Conservation (phyloP, 1,140 invertebrate species). For the Drosophila bocki region DNA sequence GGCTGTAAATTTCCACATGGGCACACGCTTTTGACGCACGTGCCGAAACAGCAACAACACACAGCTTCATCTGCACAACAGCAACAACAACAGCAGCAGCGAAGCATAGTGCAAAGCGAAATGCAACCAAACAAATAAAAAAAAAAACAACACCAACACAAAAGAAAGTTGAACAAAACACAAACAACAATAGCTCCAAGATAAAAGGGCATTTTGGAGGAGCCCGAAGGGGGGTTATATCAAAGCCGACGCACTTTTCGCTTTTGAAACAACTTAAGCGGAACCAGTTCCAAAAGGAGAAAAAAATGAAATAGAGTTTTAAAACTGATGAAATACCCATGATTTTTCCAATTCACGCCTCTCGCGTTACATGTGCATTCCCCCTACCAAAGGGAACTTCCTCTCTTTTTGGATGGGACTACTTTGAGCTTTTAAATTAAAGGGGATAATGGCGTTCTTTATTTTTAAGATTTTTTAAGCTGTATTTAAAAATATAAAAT, state of each 20-base stretch:
- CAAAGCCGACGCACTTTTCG: conserved; percentile 69
- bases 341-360: conserved; percentile 71
- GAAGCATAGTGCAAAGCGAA: conserved; percentile 50
- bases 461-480: not conserved
- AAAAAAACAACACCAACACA: conserved; percentile 34
- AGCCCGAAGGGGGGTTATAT: not conserved
- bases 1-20: conserved; percentile 60
- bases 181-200: conserved; percentile 40
- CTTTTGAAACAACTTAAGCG: conserved; percentile 69
- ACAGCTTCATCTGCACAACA: conserved; percentile 23
- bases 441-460: not conserved
- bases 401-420: not conserved
- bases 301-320: conserved; percentile 35
- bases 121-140: conserved; percentile 52
- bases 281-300: conserved; percentile 46
- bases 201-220: conserved; percentile 9
- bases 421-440: not conserved
- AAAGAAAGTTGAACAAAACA: conserved; percentile 65
- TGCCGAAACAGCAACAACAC: conserved; percentile 47
- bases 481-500: too few relatives aligned
- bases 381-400: not conserved
- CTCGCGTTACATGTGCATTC: conserved; percentile 16
- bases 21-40: conserved; percentile 51
- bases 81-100: conserved; percentile 28
- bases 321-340: conserved; percentile 65